These are phyloP conservation scores for Geopemphigus sp. DNA, from an alignment of 1,140 invertebrate genomes.

Conservation along the genomic window DNA sequence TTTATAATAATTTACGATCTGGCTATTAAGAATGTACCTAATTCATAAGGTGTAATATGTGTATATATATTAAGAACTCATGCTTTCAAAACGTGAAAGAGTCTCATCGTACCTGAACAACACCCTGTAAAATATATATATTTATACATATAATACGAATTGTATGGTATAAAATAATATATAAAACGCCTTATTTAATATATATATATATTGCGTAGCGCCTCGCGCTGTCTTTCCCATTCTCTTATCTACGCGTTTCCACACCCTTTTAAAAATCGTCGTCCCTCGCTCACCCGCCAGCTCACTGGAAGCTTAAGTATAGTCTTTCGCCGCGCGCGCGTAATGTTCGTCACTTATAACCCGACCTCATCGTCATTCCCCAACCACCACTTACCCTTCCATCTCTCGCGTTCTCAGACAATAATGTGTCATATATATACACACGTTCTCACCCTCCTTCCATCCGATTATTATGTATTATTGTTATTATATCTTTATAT, in stretches of 20 bases:
- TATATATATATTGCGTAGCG: neutral
- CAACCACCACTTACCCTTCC: no score
- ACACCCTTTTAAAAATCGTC: conserved; percentile 48
- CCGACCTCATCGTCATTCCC: no score
- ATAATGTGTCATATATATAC: neutral
- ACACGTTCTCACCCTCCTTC: neutral
- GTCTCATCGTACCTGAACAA: no score
- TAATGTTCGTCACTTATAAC: conserved; percentile 36
- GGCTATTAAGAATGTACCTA: no score
- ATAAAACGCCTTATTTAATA: neutral
- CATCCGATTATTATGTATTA: no score
- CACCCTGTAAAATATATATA: no score
- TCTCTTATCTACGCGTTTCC: conserved; percentile 46
- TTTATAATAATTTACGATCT: no score
- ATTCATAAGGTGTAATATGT: no score
- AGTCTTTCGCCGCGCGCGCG: conserved; percentile 14
- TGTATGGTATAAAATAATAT: conserved; percentile 18
- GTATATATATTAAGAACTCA: no score
- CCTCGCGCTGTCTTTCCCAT: conserved; percentile 6
- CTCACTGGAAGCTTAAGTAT: neutral
- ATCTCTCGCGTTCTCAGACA: neutral
- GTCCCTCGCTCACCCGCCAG: neutral
- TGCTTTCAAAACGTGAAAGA: no score
- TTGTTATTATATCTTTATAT: no score
- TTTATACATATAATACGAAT: no score